Evolutionary conservation across 1,140 invertebrate genomes (phyloP).

Genomic region (Lordiphosa collinella): DNA sequence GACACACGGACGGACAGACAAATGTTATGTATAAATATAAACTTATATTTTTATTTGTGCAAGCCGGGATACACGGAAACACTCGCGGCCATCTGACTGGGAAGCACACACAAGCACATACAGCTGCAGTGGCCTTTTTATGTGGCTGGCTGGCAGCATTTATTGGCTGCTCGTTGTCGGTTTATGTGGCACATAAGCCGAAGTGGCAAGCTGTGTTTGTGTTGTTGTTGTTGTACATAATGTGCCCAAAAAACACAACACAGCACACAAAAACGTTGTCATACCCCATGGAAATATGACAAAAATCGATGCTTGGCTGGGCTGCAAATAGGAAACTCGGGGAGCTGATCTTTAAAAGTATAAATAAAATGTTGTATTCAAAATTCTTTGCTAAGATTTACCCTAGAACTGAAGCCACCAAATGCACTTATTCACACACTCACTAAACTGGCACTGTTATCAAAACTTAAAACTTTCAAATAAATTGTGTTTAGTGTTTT

Average conservation of each 20-base stretch:
- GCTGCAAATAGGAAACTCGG: not conserved
- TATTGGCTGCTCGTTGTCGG: conserved; percentile 76
- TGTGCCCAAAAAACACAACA: conserved; percentile 51
- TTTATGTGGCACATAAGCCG: conserved; percentile 74
- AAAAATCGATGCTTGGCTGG: conserved; percentile 52
- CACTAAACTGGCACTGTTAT: not conserved
- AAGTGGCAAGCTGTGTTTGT: conserved; percentile 50
- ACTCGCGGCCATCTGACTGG: conserved; percentile 35
- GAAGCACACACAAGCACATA: conserved; percentile 29
- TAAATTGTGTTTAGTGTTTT: conserved; percentile 7
- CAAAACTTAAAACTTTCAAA: not conserved
- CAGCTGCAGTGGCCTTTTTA: conserved; percentile 64
- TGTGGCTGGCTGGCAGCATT: conserved; percentile 62
- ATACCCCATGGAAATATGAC: conserved; percentile 35
- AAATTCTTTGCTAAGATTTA: no score
- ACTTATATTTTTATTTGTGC: conserved; percentile 69
- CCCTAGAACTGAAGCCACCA: no score
- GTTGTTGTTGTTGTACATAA: conserved; percentile 55
- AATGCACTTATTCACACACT: not conserved
- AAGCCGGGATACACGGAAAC: conserved; percentile 44
- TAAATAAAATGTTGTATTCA: no score
- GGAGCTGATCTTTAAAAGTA: no score
- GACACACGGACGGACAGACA: conserved; percentile 21
- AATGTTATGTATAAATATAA: conserved; percentile 75
- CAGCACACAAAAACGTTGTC: conserved; percentile 43